These are phyloP conservation scores for Villa cingulata DNA, from an alignment of 2,888 invertebrate genomes.

Conservation along the genomic window DNA sequence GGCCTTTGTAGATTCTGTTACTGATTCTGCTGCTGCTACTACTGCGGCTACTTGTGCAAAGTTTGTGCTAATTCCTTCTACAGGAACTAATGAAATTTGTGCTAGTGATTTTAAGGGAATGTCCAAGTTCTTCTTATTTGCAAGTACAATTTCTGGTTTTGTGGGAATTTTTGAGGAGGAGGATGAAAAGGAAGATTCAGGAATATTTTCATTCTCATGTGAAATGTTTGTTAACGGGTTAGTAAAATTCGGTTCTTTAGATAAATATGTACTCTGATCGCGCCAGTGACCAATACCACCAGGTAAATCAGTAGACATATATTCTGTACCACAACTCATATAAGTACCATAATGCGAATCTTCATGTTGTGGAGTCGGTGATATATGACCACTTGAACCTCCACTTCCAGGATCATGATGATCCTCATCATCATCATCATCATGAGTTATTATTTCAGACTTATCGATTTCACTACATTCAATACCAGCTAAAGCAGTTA, in stretches of 20 bases:
- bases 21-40: conserved; percentile 17
- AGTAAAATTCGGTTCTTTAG: conserved; percentile 38
- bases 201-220: too few species aligned
- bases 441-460: background rate
- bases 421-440: conserved; percentile 38
- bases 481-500: conserved; percentile 33
- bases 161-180: background rate
- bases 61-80: conserved; percentile 14
- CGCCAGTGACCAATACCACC: conserved; percentile 71
- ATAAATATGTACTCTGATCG: conserved; percentile 64
- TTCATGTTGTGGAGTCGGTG: conserved; percentile 25
- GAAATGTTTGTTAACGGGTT: background rate
- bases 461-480: conserved; percentile 16
- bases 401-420: conserved; percentile 47
- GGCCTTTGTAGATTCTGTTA: conserved; percentile 16
- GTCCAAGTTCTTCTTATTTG: background rate
- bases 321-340: conserved; percentile 42
- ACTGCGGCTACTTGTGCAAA: conserved; percentile 6
- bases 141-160: background rate
- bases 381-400: conserved; percentile 40
- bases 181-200: background rate
- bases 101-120: background rate
- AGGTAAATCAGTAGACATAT: conserved; percentile 58
- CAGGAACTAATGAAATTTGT: conserved; percentile 1
- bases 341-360: conserved; percentile 16